These are phyloP conservation scores for Sarcophaga peregrina DNA, from an alignment of 1,140 invertebrate genomes.

Conservation along the genomic window DNA sequence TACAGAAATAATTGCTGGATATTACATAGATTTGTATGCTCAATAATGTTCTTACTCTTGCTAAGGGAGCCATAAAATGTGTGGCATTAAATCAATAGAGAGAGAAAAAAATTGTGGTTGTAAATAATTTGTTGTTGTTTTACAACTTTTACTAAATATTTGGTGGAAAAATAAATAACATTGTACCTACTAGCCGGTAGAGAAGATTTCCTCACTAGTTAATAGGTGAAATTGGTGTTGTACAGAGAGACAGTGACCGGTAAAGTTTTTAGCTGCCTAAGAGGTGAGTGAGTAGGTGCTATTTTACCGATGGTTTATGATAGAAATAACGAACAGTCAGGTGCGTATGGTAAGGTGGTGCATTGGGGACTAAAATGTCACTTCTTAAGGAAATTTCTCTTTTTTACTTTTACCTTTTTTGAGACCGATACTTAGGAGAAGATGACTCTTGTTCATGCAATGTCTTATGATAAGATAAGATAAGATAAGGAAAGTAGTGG, in stretches of 20 bases:
- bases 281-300: conserved; percentile 38
- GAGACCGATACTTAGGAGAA: no score
- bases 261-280: conserved; percentile 43
- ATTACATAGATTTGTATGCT: conserved; percentile 3
- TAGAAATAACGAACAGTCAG: not conserved
- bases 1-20: not conserved
- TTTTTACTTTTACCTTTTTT: no score
- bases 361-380: no score
- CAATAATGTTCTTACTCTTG: conserved; percentile 15
- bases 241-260: conserved; percentile 43
- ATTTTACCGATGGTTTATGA: conserved; percentile 48
- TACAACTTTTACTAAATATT: not conserved
- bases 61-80: not conserved
- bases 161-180: not conserved
- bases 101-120: conserved; percentile 52
- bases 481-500: no score
- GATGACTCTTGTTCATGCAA: no score
- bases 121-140: conserved; percentile 53
- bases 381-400: no score
- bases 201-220: no score
- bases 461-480: no score
- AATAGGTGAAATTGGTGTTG: conserved; percentile 19
- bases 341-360: no score
- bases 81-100: conserved; percentile 45
- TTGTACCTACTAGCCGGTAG: no score